Conservation (phyloP, 2,888 invertebrate genomes). For the Chromoteleia sp. region DNA sequence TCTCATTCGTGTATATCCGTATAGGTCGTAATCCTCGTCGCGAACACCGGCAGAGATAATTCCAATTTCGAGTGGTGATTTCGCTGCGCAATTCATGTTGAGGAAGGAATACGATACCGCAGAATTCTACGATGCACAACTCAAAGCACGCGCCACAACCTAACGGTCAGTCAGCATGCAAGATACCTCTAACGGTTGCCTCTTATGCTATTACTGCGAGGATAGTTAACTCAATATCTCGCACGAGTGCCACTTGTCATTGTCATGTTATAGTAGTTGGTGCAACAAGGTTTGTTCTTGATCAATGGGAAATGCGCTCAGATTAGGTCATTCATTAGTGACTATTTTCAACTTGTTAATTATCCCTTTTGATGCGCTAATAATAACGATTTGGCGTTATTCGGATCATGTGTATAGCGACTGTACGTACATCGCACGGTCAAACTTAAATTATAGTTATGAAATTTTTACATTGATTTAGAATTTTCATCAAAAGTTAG, state of each 20-base stretch:
- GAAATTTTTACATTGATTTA: no score
- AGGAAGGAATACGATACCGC: conserved; percentile 74
- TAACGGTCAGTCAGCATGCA: conserved; percentile 76
- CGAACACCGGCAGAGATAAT: conserved; percentile 74
- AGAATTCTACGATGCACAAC: conserved; percentile 63
- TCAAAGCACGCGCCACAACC: conserved; percentile 67
- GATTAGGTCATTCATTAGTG: conserved; percentile 29
- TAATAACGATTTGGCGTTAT: conserved; percentile 8
- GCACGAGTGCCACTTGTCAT: conserved; percentile 56
- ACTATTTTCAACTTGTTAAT: conserved; percentile 25
- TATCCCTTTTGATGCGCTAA: conserved; percentile 10
- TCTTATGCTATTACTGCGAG: conserved; percentile 54
- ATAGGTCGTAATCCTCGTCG: conserved; percentile 53
- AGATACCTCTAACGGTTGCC: conserved; percentile 66
- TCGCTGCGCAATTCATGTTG: conserved; percentile 79
- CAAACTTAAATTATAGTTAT: no score
- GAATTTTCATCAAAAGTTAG: no score
- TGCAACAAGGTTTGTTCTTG: conserved; percentile 34
- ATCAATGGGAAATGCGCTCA: conserved; percentile 16
- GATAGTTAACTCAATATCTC: conserved; percentile 57
- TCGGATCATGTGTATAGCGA: not conserved
- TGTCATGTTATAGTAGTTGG: conserved; percentile 37
- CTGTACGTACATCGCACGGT: no score
- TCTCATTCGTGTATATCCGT: conserved; percentile 72
- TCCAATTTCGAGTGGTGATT: conserved; percentile 79